A percentile compares a stretch with the other conserved stretches of the same genome.
Evolutionary conservation across 2,113 vertebrate genomes (phyloP).

Genomic region (Pachyramphus minor): DNA sequence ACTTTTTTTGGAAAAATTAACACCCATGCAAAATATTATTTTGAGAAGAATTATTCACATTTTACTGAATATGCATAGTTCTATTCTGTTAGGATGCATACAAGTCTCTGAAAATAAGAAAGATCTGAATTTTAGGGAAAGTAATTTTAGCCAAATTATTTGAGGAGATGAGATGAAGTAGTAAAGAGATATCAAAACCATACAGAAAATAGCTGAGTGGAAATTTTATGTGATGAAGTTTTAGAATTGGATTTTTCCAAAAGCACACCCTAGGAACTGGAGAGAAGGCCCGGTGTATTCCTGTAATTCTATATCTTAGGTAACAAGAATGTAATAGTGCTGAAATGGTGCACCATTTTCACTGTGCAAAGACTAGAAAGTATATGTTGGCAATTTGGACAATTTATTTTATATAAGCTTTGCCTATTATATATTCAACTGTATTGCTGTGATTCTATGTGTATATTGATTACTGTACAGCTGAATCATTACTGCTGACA

Average conservation of each 20-base stretch:
- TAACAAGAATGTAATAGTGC: neutral
- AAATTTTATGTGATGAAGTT: neutral
- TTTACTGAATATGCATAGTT: neutral
- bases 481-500: neutral
- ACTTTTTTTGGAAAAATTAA: neutral
- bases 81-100: neutral
- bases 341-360: neutral
- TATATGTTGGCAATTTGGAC: neutral
- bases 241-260: neutral
- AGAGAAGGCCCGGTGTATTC: neutral
- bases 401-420: neutral
- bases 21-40: neutral
- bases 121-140: neutral
- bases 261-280: neutral
- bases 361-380: neutral
- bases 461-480: neutral
- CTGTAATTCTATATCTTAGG: neutral
- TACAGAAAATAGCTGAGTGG: neutral
- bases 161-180: neutral
- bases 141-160: neutral
- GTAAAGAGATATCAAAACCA: neutral
- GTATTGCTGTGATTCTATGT: neutral
- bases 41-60: neutral
- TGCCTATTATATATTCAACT: neutral
- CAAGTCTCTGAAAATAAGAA: neutral